Evolutionary conservation across 2,888 invertebrate genomes (phyloP), one percentile per base, ranked within the genome.

Genomic region (Cosmopolites sordidus): DNA sequence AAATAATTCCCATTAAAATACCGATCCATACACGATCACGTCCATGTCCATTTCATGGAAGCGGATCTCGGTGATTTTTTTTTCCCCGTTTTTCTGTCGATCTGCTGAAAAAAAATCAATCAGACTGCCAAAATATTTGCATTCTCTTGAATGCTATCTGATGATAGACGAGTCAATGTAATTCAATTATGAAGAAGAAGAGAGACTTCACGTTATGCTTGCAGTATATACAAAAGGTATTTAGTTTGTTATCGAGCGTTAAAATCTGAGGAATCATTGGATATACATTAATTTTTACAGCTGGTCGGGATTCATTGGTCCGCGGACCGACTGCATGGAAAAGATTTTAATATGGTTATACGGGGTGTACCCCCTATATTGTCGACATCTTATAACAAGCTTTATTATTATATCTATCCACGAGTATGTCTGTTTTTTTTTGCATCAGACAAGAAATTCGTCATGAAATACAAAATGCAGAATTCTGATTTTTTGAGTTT

Each of bases 261-360:
- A 61, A 62, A 62, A 65, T 66, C 65, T 65, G 56, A 59, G 64
- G 61, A 65, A 64, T 65, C 66, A 66, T 64, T 63, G 64, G 60
- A 62, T 60, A 60, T 60, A 62, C 65, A 65, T 64, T 63, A 66
- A 63, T 64, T 64, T 62, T 63, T 60, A 52, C 48, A 46, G 51
- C 33, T 33, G 33, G 12, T 33, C 8, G 8, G 8, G 22, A 22
- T 3, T 22, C 8, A 5, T 53, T 48, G 43, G 40, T 11, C 2
- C 14, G 16, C 16, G 15, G 16, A 40, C 16, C 12, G 14, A 15
- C 14, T 40, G 16, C 40, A 40, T 9, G 40, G 40, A 40, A 12
- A 40, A 6, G n/a, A 14, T 11, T n/a, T 11, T 3, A 14, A 37
- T 11, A 22, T n/a, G n/a, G n/a, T n/a, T n/a, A n/a, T n/a, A n/a